Evolutionary conservation across 2,113 vertebrate species (phyloP), one percentile per base, ranked within the genome.

Genomic region (Carassius gibelio): DNA sequence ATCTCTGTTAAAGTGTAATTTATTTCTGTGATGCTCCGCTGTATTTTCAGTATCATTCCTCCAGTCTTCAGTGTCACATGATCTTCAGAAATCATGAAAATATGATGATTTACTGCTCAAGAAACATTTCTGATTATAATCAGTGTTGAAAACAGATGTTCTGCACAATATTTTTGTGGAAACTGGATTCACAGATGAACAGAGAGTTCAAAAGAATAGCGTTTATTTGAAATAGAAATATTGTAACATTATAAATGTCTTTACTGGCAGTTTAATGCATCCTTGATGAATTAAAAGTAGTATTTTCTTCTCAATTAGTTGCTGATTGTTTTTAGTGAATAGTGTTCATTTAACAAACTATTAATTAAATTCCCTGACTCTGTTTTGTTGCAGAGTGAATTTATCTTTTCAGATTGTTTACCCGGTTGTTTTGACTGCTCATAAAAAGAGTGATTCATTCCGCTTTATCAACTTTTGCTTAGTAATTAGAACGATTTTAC

Each of bases 381-480:
- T 14, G 64, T 68, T 68, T 64, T 30, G 62, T 64, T 64, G 26
- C 3, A 48, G 45, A 11, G 45, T 48, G 11, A 48, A 10, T 10
- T 45, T 10, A 45, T 45, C 9, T 42, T 42, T 42, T 42, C 8
- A 42, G 42, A 45, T 45, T 45, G 38, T 74, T 13, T 74, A 45
- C 9, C 45, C 9, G 8, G 45, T 45, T 9, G 9, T 45, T 45
- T 45, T 36, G 36, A n/a, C 9, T 11, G 36, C 38, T 45, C 21
- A 7, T 23, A 21, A 38, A 21, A 72, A 74, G n/a, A 48, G 38
- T 23, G 71, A 45, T 74, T 45, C 2, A 0, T 74, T 74, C 21
- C 38, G 5, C 71, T 74, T n/a, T 0, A 74, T 74, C 38, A 74
- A 74, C 71, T 48, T 74, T 74, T 74, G 71, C 71, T 74, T 74